phyloP scores from a whole-genome alignment of 2,113 vertebrate genomes.

The Brachyistius frenatus region DNA sequence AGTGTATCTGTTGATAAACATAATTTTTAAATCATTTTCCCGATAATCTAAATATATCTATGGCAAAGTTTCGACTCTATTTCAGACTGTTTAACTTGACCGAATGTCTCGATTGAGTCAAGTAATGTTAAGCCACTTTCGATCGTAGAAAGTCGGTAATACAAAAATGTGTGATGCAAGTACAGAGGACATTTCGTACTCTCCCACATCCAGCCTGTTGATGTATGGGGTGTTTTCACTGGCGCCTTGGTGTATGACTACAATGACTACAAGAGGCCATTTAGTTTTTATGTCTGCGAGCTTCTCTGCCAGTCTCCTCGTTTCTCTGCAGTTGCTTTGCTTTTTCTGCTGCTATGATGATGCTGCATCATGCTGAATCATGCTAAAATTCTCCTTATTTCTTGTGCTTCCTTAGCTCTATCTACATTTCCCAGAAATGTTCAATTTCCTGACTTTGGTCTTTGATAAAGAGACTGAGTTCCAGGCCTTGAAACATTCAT shows the following conservation, averaged over 20 bases:
- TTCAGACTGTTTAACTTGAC: not conserved
- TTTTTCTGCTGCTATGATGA: constrained; percentile 6
- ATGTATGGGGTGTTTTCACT: constrained; percentile 31
- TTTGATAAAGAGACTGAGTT: too few relatives aligned
- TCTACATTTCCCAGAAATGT: not conserved
- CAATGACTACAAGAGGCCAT: constrained; percentile 43
- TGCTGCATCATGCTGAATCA: not conserved
- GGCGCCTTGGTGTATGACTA: constrained; percentile 30
- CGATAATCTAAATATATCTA: not conserved
- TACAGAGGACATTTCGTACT: constrained; percentile 16
- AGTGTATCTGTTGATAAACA: not conserved
- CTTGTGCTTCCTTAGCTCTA: not conserved
- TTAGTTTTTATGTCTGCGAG: constrained; percentile 53
- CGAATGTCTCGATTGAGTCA: not conserved
- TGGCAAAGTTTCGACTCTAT: not conserved
- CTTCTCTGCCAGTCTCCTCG: constrained; percentile 30
- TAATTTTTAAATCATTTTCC: not conserved
- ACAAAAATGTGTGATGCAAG: constrained; percentile 13
- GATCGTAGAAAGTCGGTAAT: not conserved
- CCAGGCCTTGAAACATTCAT: too few relatives aligned
- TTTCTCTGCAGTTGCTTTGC: constrained; percentile 16
- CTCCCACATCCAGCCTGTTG: constrained; percentile 30
- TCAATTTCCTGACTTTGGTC: too few relatives aligned
- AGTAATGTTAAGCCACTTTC: not conserved
- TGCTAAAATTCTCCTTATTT: not conserved